Evolutionary conservation across 2,113 vertebrate species (phyloP).

Genomic region (Aramus guarauna): DNA sequence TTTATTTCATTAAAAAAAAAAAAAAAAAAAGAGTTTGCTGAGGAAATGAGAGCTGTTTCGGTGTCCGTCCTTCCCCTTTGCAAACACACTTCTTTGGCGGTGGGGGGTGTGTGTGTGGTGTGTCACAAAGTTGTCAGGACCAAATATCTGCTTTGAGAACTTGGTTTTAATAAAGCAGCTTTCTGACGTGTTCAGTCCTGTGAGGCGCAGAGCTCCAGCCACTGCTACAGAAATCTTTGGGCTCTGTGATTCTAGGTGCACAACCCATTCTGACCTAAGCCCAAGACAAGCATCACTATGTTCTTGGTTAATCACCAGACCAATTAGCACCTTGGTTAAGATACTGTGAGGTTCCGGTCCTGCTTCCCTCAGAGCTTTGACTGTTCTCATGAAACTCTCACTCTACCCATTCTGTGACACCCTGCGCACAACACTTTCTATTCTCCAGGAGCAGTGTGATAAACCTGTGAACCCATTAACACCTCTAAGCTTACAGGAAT

Average conservation of each 20-base stretch:
- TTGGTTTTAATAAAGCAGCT: not conserved
- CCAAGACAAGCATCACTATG: not conserved
- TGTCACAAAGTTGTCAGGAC: not conserved
- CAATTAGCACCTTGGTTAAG: not conserved
- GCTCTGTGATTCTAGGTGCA: not conserved
- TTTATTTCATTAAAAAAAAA: not conserved
- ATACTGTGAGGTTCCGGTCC: not conserved
- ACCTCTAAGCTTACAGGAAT: not conserved
- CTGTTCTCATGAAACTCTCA: not conserved
- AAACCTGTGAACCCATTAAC: not conserved
- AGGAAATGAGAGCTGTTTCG: not conserved
- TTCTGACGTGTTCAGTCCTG: not conserved
- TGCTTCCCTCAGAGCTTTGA: not conserved
- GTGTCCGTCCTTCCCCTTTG: not conserved
- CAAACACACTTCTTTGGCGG: not conserved
- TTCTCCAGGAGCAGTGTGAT: not conserved
- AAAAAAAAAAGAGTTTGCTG: fast-evolving
- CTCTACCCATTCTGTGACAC: not conserved
- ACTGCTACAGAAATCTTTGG: not conserved
- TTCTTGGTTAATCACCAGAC: not conserved
- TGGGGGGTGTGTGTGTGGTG: too few relatives aligned
- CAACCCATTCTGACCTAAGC: not conserved
- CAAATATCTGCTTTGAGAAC: not conserved
- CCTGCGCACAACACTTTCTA: not conserved
- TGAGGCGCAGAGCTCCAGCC: not conserved